Conservation (phyloP, 1,140 invertebrate genomes). For the Leptoteleia sp. region DNA sequence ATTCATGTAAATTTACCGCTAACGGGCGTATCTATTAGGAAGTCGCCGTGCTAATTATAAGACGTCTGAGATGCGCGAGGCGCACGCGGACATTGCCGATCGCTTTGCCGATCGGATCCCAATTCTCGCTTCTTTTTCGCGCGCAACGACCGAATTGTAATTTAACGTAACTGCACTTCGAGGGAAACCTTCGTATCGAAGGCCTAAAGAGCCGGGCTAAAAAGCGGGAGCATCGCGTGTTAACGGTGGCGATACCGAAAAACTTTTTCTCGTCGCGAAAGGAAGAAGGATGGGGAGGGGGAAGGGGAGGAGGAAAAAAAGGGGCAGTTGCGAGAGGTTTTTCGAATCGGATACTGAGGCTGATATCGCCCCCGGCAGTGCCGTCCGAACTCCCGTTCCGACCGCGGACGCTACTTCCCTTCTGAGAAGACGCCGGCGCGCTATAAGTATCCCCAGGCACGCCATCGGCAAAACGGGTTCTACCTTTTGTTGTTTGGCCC, state of each 20-base stretch:
- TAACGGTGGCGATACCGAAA: slow-evolving; percentile 42
- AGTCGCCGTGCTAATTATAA: no score
- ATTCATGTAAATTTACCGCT: no score
- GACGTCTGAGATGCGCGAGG: no score
- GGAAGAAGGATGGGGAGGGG: no score
- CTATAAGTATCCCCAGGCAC: slow-evolving; percentile 77
- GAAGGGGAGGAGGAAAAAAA: no score
- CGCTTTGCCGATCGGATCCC: no score
- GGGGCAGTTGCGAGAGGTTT: slow-evolving; percentile 47
- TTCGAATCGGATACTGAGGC: slow-evolving; percentile 54
- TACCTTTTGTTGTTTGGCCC: slow-evolving; percentile 61
- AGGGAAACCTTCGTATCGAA: slow-evolving; percentile 1
- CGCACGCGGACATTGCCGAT: no score
- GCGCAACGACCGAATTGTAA: no score
- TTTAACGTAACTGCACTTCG: no score
- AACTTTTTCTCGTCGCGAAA: slow-evolving; percentile 44
- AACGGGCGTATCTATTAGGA: no score
- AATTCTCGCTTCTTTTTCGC: no score
- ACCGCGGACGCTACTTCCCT: slow-evolving; percentile 72
- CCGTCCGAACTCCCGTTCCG: slow-evolving; percentile 72
- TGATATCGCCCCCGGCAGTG: slow-evolving; percentile 48
- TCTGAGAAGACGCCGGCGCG: slow-evolving; percentile 73
- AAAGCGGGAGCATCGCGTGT: slow-evolving; percentile 49
- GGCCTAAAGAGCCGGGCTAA: neutral
- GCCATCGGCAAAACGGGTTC: slow-evolving; percentile 75